These are phyloP conservation scores for Lateolabrax maculatus DNA, from an alignment of 2,797 vertebrate genomes.

Conservation along the genomic window DNA sequence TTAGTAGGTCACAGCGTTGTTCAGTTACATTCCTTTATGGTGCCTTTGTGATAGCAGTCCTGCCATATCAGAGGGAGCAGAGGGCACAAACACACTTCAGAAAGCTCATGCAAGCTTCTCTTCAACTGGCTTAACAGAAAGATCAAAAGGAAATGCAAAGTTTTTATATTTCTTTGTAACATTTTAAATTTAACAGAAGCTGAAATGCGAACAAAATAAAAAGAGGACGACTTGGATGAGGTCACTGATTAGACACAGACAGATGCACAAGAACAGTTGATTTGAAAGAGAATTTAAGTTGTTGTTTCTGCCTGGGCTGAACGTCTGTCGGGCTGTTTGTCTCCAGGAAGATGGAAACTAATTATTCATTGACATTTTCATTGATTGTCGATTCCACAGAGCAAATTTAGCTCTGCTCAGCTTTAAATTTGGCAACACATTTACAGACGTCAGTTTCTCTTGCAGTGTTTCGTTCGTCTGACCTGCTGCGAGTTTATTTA, in stretches of 20 bases:
- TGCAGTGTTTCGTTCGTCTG: background rate
- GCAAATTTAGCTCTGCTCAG: no score
- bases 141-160: background rate
- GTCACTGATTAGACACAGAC: background rate
- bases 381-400: background rate
- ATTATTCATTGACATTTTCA: background rate
- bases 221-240: background rate
- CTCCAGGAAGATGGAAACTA: background rate
- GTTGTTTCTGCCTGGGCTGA: background rate
- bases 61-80: constrained; percentile 13
- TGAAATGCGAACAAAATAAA: background rate
- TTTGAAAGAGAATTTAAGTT: background rate
- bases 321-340: background rate
- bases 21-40: constrained; percentile 51
- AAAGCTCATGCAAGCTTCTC: background rate
- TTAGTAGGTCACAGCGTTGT: constrained; percentile 56
- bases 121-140: background rate
- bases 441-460: background rate
- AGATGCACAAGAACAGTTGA: background rate
- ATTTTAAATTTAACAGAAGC: background rate
- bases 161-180: background rate
- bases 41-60: constrained; percentile 17
- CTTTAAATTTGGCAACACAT: background rate
- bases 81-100: background rate
- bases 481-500: constrained; percentile 24